These are phyloP conservation scores for Drosophila multiciliata DNA, from an alignment of 2,888 invertebrate genomes.

Conservation along the genomic window DNA sequence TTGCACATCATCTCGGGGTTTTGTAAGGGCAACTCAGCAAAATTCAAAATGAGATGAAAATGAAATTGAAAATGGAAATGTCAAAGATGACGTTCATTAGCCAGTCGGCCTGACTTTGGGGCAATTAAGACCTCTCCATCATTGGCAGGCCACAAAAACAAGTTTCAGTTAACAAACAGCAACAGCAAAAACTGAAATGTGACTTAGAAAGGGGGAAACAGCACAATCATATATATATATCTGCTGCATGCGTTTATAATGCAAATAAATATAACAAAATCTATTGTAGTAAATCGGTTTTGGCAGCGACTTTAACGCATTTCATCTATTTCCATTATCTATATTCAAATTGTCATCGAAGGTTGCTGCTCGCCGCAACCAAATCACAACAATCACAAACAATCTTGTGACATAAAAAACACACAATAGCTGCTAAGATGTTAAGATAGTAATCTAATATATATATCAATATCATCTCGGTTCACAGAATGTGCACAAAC, in stretches of 20 bases:
- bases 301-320: conserved; percentile 55
- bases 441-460: conserved; percentile 1
- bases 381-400: conserved; percentile 33
- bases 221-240: conserved; percentile 19
- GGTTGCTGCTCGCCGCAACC: conserved; percentile 49
- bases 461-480: neutral
- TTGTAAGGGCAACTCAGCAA: conserved; percentile 17
- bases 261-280: conserved; percentile 56
- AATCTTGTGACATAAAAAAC: conserved; percentile 22
- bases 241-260: conserved; percentile 51
- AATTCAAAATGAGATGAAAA: conserved; percentile 25
- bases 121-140: conserved; percentile 32
- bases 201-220: conserved; percentile 52
- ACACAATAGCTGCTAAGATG: conserved; percentile 8
- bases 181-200: conserved; percentile 4
- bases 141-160: conserved; percentile 16
- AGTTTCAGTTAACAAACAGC: conserved; percentile 22
- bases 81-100: conserved; percentile 55
- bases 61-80: conserved; percentile 52
- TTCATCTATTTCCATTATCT: conserved; percentile 58
- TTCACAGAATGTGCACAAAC: neutral
- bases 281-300: conserved; percentile 38
- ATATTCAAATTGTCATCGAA: conserved; percentile 63
- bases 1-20: conserved; percentile 21
- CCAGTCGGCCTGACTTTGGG: conserved; percentile 17